Evolutionary conservation across 2,797 vertebrate species (phyloP).

Genomic region (Acanthurus tractus): DNA sequence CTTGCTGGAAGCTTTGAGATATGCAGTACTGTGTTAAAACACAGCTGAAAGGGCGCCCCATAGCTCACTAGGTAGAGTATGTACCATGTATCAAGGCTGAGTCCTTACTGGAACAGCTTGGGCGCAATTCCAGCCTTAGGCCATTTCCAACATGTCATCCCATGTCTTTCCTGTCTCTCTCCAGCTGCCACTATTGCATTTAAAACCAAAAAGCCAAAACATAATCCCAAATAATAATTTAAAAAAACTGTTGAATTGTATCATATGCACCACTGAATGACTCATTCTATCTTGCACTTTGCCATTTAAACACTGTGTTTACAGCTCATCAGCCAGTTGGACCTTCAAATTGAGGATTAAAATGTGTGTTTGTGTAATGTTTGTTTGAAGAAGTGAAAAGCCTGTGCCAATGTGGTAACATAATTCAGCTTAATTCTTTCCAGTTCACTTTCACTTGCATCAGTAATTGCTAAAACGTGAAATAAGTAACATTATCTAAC

Average conservation of each 20-base stretch:
- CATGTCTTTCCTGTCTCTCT: no score
- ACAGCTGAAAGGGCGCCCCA: conserved; percentile 3
- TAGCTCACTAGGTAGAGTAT: no score
- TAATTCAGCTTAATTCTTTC: background rate
- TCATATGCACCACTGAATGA: conserved; percentile 42
- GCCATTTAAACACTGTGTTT: conserved; percentile 41
- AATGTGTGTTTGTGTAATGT: conserved; percentile 6
- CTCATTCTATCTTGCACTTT: conserved; percentile 44
- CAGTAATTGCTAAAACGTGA: conserved; percentile 1
- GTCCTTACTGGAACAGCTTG: no score
- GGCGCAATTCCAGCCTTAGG: no score
- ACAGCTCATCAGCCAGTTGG: conserved; percentile 10
- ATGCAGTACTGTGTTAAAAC: conserved; percentile 32
- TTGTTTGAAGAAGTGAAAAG: conserved; percentile 10
- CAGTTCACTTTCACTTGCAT: background rate
- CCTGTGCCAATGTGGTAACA: background rate
- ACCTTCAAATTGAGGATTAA: conserved; percentile 8
- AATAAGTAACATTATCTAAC: background rate
- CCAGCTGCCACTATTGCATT: no score
- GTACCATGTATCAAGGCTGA: no score
- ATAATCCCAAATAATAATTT: no score
- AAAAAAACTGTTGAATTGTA: conserved; percentile 35
- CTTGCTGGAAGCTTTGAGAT: conserved; percentile 34
- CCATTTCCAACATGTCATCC: no score
- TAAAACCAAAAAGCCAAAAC: no score